Conservation (phyloP, 2,797 vertebrate species). For the Apogon hyalosoma region DNA sequence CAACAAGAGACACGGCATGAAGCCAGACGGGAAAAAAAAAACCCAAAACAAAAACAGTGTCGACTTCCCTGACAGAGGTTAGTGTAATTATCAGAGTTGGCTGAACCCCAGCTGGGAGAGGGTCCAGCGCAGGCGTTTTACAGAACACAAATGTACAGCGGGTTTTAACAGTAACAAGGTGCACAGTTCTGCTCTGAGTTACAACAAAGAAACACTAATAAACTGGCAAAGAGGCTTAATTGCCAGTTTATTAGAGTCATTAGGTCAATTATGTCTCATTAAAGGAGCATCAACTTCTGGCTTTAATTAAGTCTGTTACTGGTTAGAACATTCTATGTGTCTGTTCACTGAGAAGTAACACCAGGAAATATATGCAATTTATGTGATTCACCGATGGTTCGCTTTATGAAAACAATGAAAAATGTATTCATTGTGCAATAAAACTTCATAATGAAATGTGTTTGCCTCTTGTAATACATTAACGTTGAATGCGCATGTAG, state of each 20-base stretch:
- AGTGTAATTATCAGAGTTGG: slow-evolving; percentile 30
- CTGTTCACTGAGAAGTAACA: no score
- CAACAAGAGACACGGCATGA: slow-evolving; percentile 31
- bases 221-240: not conserved
- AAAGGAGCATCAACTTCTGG: not conserved
- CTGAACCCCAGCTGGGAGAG: slow-evolving; percentile 22
- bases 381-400: no score
- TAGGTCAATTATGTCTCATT: not conserved
- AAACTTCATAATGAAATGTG: no score
- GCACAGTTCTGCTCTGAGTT: slow-evolving; percentile 1
- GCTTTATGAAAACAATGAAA: no score
- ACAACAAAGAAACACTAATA: not conserved
- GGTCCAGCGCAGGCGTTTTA: not conserved
- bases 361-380: no score
- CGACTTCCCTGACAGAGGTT: slow-evolving; percentile 26
- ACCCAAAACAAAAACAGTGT: slow-evolving; percentile 8
- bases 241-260: not conserved
- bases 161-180: not conserved
- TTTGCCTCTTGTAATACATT: no score
- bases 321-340: no score
- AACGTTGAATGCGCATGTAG: no score
- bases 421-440: no score
- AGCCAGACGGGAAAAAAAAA: slow-evolving; percentile 45
- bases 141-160: not conserved
- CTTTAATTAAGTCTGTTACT: not conserved